Percentiles rank a stretch among this genome's conserved stretches.
Evolutionary conservation across 23 tunicate genomes (phyloP).

Genomic region (Trididemnum clinides): DNA sequence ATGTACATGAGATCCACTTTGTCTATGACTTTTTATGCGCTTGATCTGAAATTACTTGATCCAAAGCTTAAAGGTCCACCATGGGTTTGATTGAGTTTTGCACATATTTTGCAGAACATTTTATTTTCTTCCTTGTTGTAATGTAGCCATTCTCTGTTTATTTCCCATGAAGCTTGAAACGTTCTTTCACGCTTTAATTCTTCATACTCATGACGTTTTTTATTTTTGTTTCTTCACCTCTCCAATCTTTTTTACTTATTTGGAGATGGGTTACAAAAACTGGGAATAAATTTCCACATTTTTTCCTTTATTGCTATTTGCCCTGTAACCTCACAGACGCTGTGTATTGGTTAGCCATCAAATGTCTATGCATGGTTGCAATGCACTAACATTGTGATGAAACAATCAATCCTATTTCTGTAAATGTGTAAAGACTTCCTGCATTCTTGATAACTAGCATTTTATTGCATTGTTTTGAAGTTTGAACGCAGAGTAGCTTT

Average conservation of each 20-base stretch:
- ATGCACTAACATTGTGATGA: not conserved
- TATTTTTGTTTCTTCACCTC: not conserved
- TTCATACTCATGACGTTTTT: not conserved
- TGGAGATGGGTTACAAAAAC: no score
- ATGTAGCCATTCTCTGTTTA: not conserved
- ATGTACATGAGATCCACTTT: not conserved
- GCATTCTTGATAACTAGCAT: no score
- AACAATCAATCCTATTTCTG: not conserved
- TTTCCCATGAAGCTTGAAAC: not conserved
- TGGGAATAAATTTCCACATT: not conserved
- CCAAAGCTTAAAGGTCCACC: not conserved
- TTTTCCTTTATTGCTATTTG: no score
- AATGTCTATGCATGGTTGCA: no score
- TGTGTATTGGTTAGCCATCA: no score
- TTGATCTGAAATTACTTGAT: not conserved
- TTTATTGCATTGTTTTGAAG: no score
- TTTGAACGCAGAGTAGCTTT: no score
- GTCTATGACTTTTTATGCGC: not conserved
- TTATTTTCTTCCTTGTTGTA: not conserved
- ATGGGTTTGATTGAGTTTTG: not conserved
- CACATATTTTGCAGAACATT: not conserved
- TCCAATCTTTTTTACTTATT: not conserved
- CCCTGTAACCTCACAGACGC: no score
- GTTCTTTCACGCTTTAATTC: not conserved
- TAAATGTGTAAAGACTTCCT: no score